phyloP scores from a whole-genome alignment of 2,113 vertebrate genomes.

The Lynx canadensis region DNA sequence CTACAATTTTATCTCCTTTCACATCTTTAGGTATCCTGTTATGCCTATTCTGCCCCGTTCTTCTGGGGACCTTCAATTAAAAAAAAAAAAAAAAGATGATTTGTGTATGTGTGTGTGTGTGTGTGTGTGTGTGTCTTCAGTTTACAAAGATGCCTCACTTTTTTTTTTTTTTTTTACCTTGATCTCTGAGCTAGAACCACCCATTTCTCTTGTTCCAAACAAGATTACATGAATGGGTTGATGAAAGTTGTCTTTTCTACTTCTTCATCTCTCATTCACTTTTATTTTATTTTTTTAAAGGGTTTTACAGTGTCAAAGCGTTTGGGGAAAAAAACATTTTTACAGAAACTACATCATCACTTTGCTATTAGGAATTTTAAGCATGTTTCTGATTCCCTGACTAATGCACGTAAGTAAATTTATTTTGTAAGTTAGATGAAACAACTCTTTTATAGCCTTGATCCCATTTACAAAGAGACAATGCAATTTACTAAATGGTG shows the following conservation, averaged over 20 bases:
- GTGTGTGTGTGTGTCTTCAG: background rate
- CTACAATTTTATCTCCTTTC: background rate
- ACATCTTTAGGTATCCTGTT: background rate
- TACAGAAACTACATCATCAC: background rate
- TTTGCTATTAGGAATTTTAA: background rate
- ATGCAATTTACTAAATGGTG: slow-evolving; percentile 70
- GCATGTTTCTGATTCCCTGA: slow-evolving; percentile 31
- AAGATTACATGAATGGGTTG: background rate
- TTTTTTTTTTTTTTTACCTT: background rate
- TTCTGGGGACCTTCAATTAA: background rate
- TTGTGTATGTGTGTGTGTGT: background rate
- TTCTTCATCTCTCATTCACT: background rate
- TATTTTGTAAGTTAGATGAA: slow-evolving; percentile 63
- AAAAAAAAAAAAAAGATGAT: background rate
- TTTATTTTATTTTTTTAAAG: background rate
- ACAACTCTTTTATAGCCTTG: slow-evolving; percentile 61
- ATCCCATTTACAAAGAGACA: slow-evolving; percentile 72
- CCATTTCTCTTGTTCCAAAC: background rate
- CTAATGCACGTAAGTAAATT: slow-evolving; percentile 52
- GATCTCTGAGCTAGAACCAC: background rate
- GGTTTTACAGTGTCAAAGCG: background rate
- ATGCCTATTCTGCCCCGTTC: background rate
- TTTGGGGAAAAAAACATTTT: background rate
- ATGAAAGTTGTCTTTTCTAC: background rate
- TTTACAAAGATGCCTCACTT: background rate